Base-by-base conservation (phyloP, 92 coral and sea anemone genomes). In the Paramuricea clavata region DNA sequence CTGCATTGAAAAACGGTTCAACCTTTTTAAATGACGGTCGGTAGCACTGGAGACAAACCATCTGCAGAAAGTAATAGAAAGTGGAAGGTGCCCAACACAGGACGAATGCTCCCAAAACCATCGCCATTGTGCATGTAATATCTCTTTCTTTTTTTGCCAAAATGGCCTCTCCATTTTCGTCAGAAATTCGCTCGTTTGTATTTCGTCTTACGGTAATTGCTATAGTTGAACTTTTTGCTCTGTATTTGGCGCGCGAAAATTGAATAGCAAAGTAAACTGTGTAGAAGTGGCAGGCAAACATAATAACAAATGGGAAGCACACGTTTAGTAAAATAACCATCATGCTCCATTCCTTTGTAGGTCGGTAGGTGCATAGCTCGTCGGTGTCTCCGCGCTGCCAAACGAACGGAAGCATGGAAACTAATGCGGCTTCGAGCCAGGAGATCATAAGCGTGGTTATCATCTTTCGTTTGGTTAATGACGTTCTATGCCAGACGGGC, bases 61-160 rank as follows among this genome's bases (percentile, higher is more conserved):
- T 87, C 59, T 89, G 88, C 0, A 96, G 79, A 77, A 96, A 96
- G 88, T 96, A 96, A 60, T 96, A 96, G 6, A 94, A 84, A 22
- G 90, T 91, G 0, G 99, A 96, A 10, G 99, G 99, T 75, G 92
- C 95, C 99, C 99, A 96, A 21, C 90, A 94, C 23, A 89, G 69
- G 35, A 94, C 93, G 70, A 97, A 97, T 12, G 93, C 83, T 7
- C 98, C 99, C 27, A 97, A 90, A 2, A 97, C 97, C 19, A 91
- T 89, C 92, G 93, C 93, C 16, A 96, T 87, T 23, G 98, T 96
- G 30, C 91, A 87, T 65, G 91, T 91, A 19, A 93, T 95, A 49
- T 92, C 89, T 16, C 96, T 89, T 44, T 91, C 93, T 32, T 83
- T 54, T 61, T 36, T 79, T 79, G 17, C 2, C 31, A 44, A 72